Evolutionary conservation across 2,888 invertebrate genomes (phyloP), one percentile per base, ranked within the genome.

Genomic region (Drosophila meridiana): DNA sequence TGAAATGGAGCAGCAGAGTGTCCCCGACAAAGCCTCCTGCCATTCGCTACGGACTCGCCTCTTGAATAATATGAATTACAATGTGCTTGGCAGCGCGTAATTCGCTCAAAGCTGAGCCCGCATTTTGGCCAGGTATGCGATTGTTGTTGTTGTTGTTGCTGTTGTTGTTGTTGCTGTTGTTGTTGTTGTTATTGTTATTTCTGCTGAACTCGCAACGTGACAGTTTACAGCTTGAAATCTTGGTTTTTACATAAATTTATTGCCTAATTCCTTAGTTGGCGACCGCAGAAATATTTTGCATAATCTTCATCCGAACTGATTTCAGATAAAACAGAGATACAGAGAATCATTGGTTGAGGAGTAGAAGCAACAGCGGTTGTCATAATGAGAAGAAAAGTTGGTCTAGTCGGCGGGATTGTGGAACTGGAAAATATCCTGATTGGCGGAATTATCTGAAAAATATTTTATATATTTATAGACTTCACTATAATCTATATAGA

Each of bases 1-100:
- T 69, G 65, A 81, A 87, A 69, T 76, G 73, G 69, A 66, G 59
- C 70, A 66, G 59, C 68, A 68, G 55, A 38, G 28, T 9, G 45
- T 32, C 56, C 40, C 56, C n/a, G 40, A 30, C 56, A 56, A 40
- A 6, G 14, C 56, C 28, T 11, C n/a, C 36, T 30, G 28, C n/a
- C 30, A n/a, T 1, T 20, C 56, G 20, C 30, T 13, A 4, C 56
- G 2, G n/a, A 11, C 42, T 30, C 11, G 20, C 11, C 42, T 42
- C 42, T 34, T 28, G 78, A 67, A 87, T 87, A 87, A 87, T 87
- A 89, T 85, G 85, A 85, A 85, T 87, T 84, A 89, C 89, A 85
- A 85, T 82, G 69, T 66, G 82, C 68, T 73, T 66, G 71, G 69
- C 73, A 64, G 87, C 70, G 87, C 72, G 76, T 89, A 81, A 89